Base-by-base conservation (phyloP, 92 coral and sea anemone genomes). In the Hydrozoanthus gracilis region DNA sequence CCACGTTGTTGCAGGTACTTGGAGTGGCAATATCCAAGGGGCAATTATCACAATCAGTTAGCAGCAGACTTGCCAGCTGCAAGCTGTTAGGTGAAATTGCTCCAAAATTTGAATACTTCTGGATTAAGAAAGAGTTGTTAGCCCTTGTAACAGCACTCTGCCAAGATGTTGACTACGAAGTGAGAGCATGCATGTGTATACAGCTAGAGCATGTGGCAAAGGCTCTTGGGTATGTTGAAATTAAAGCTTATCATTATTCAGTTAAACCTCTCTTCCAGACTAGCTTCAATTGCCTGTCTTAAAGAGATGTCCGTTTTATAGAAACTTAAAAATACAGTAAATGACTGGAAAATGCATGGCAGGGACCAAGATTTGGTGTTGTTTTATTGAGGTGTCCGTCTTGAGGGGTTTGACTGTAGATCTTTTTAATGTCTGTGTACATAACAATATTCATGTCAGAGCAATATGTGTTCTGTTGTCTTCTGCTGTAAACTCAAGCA, bases 81-180 rank as follows among this genome's bases (percentile, higher is more conserved):
- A 93, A 91, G 82, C 91, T 96, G 10, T 92, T 96, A 71, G 99
- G 99, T 61, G 82, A 83, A 85, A 92, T 96, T 88, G 98, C 94
- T 16, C 91, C 96, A n/a, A 96, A 95, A 68, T 96, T 96, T 89
- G 99, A 96, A 79, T 96, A 96, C 8, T 93, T 90, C 86, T 96
- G 99, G 99, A 96, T 96, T n/a, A 96, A 95, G 92, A 96, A 96
- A 61, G 99, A 96, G 71, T 78, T 96, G 16, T 91, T 96, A 90
- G 79, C 89, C 44, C 90, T 96, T 50, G 99, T 95, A 7, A 95
- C 98, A n/a, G 93, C 99, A 11, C 78, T 96, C 67, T 95, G 97
- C 83, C 99, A 96, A 89, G 99, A 96, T 91, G 99, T 96, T 46
- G 99, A 96, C 83, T 96, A 96, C 69, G 99, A 96, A 90, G 99